Evolutionary conservation across 2,888 invertebrate species (phyloP), one percentile per base, ranked within the genome.

Genomic region (Nephrotoma guestfalica): DNA sequence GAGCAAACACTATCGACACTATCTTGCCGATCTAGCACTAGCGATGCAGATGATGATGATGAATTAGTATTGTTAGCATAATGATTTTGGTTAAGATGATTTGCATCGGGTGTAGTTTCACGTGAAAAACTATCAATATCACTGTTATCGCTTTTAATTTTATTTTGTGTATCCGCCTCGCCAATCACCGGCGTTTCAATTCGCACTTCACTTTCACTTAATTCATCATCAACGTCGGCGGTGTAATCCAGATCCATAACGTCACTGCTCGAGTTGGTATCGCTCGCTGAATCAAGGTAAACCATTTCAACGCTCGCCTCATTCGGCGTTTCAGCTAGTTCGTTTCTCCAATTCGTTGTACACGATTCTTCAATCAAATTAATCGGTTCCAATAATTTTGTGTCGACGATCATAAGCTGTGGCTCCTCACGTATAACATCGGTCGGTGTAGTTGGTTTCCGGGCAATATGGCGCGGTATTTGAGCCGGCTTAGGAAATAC

Each of bases 251-350:
- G 91, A 85, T 94, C 94, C 89, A 93, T 92, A 87, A 93, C 89
- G 88, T 94, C 94, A 88, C 94, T 94, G 88, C 93, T 94, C 5
- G 94, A 94, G 3, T 18, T 91, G 57, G 91, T 89, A 88, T 93
- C 93, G 88, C 86, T 86, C 41, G 71, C 86, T 86, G 86, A 95
- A 87, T 95, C 94, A 84, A 95, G 91, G 90, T 93, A 95, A 0
- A 95, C 94, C 11, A 95, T 90, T 91, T 96, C 96, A 41, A 94
- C 94, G 4, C 93, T 94, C 87, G 93, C 91, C 89, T 93, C 92
- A 88, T 93, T 93, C 0, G 87, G 87, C 30, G 92, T 89, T n/a
- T 91, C 92, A 89, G 92, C 90, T 87, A 40, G 84, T 85, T 87
- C 88, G 71, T 93, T 91, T 11, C 92, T 92, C 92, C 93, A 93